phyloP scores from a whole-genome alignment of 2,113 vertebrate genomes.

The Trichechus manatus region DNA sequence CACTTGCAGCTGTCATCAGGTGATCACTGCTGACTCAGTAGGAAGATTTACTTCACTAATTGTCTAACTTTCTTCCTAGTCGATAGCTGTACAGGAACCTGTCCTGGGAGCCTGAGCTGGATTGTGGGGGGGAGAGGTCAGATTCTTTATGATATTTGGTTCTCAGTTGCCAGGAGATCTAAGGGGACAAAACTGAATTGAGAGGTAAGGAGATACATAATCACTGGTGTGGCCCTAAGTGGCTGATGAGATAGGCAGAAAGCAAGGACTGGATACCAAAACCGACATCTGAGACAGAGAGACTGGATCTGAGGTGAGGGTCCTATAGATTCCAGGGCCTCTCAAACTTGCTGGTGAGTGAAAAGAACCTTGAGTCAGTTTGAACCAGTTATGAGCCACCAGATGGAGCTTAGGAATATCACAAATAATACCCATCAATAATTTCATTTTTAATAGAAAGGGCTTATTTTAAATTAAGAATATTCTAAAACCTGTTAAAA shows the following conservation, averaged over 20 bases:
- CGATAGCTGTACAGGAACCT: not conserved
- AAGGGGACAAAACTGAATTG: not conserved
- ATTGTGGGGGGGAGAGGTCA: not conserved
- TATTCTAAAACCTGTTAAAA: not conserved
- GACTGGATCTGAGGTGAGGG: not conserved
- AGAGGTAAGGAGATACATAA: not conserved
- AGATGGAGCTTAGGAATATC: not conserved
- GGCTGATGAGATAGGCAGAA: not conserved
- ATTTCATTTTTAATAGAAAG: not conserved
- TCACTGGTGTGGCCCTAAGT: not conserved
- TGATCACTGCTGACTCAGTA: not conserved
- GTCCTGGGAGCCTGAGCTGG: not conserved
- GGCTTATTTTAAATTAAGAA: constrained; percentile 10
- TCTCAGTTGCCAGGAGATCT: not conserved
- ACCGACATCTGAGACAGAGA: not conserved
- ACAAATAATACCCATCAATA: not conserved
- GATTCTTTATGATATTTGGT: not conserved
- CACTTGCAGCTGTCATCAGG: not conserved
- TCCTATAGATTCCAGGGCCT: not conserved
- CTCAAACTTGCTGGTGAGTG: not conserved
- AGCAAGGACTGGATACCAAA: not conserved
- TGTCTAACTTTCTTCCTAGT: not conserved
- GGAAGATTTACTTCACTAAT: not conserved
- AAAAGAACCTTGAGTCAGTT: not conserved
- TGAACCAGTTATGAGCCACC: not conserved